Evolutionary conservation across 1,140 invertebrate species (phyloP).

Genomic region (Drosophila mayri): DNA sequence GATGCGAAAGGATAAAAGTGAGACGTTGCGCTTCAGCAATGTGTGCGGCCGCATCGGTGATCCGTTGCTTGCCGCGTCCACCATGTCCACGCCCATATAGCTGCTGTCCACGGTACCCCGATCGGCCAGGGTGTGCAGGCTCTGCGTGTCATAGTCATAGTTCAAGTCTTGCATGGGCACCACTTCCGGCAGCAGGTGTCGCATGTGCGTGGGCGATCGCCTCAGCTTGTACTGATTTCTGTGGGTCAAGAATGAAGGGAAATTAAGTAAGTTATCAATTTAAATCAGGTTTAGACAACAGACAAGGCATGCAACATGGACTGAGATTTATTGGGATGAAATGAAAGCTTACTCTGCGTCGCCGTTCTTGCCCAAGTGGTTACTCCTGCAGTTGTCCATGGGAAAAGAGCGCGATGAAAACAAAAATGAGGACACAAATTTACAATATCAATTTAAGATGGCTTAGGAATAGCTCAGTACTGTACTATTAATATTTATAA

Average conservation of each 20-base stretch:
- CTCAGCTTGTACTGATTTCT: slow-evolving; percentile 88
- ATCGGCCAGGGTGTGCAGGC: slow-evolving; percentile 68
- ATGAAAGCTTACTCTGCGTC: slow-evolving; percentile 46
- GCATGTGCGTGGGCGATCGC: slow-evolving; percentile 90
- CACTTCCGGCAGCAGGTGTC: slow-evolving; percentile 89
- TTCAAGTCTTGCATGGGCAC: slow-evolving; percentile 87
- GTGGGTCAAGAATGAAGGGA: not conserved
- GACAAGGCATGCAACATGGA: slow-evolving; percentile 8
- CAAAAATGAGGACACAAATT: slow-evolving; percentile 21
- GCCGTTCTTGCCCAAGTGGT: slow-evolving; percentile 35
- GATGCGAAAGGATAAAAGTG: slow-evolving; percentile 82
- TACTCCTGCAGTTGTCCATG: slow-evolving; percentile 24
- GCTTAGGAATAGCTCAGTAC: not conserved
- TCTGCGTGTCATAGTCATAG: slow-evolving; percentile 81
- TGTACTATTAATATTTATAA: too few relatives aligned
- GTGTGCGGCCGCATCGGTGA: slow-evolving; percentile 67
- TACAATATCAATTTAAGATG: slow-evolving; percentile 1
- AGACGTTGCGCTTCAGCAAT: slow-evolving; percentile 81
- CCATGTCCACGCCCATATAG: slow-evolving; percentile 68
- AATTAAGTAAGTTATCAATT: not conserved
- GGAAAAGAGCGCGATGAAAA: slow-evolving; percentile 1
- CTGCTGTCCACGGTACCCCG: slow-evolving; percentile 68
- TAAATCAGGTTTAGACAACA: not conserved
- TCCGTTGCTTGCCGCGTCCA: slow-evolving; percentile 51
- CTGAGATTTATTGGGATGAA: not conserved